Evolutionary conservation across 2,888 invertebrate genomes (phyloP).

Genomic region (Eudemis profundana): DNA sequence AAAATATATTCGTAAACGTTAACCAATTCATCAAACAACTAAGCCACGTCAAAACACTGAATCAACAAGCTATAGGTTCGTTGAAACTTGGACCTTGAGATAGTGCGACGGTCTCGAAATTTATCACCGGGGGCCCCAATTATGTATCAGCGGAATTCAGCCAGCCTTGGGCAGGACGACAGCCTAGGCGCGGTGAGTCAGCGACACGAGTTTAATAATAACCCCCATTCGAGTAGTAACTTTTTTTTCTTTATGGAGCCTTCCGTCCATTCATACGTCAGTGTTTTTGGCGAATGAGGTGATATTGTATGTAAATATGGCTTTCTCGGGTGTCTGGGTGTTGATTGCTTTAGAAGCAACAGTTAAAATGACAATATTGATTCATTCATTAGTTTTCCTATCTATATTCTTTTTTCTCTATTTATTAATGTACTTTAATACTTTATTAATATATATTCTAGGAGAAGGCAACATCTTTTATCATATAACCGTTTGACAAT

Average conservation of each 20-base stretch:
- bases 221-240: conserved; percentile 38
- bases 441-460: no score
- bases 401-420: not conserved
- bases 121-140: conserved; percentile 48
- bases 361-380: not conserved
- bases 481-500: no score
- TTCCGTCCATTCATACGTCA: conserved; percentile 75
- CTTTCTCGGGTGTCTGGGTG: conserved; percentile 22
- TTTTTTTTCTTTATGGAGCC: conserved; percentile 61
- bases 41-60: conserved; percentile 37
- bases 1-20: conserved; percentile 13
- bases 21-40: conserved; percentile 28
- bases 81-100: conserved; percentile 40
- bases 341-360: conserved; percentile 12
- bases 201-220: conserved; percentile 54
- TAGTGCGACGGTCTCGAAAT: conserved; percentile 39
- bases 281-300: conserved; percentile 48
- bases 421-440: not conserved
- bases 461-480: no score
- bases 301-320: conserved; percentile 70
- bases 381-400: not conserved
- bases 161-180: conserved; percentile 59
- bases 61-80: conserved; percentile 36
- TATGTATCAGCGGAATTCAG: conserved; percentile 53
- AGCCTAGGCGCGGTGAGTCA: conserved; percentile 57